phyloP scores from a whole-genome alignment of 2,888 invertebrate genomes.

The Nasonia oneida region DNA sequence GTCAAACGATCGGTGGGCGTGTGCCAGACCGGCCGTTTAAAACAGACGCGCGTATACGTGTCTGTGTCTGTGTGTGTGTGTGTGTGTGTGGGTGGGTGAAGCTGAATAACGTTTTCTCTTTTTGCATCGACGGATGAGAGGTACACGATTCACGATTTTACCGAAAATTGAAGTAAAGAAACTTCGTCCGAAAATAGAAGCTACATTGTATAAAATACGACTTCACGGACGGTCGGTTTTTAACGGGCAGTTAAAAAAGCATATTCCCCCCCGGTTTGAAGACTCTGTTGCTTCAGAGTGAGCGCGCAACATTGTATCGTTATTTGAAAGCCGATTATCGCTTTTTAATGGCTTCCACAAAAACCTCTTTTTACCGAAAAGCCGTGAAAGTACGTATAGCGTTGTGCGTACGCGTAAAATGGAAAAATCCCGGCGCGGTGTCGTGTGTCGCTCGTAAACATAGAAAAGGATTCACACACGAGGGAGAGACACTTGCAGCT shows the following conservation, averaged over 20 bases:
- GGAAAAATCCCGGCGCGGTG: not conserved
- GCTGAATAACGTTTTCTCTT: not conserved
- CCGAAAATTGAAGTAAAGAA: not conserved
- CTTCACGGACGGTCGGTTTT: slow-evolving; percentile 9
- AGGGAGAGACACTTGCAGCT: not conserved
- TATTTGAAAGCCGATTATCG: slow-evolving; percentile 45
- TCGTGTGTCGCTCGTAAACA: slow-evolving; percentile 22
- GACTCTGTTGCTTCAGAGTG: slow-evolving; percentile 28
- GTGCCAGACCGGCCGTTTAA: slow-evolving; percentile 33
- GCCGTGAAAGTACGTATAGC: not conserved
- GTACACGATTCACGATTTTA: not conserved
- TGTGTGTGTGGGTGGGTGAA: not conserved
- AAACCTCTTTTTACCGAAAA: slow-evolving; percentile 18
- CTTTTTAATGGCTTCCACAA: slow-evolving; percentile 51
- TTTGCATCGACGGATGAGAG: not conserved
- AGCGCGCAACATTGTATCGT: slow-evolving; percentile 36
- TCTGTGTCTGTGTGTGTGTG: not conserved
- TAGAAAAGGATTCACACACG: slow-evolving; percentile 22
- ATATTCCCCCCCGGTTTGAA: not conserved
- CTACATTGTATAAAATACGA: slow-evolving; percentile 21
- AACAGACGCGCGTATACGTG: slow-evolving; percentile 11
- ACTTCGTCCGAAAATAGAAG: slow-evolving; percentile 12
- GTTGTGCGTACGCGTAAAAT: not conserved
- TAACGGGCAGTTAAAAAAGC: slow-evolving; percentile 47
- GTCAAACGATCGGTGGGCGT: slow-evolving; percentile 72